A percentile compares a stretch with the other conserved stretches of the same genome.
Evolutionary conservation across 2,797 vertebrate species (phyloP).

Genomic region (Tokudaia muenninki): DNA sequence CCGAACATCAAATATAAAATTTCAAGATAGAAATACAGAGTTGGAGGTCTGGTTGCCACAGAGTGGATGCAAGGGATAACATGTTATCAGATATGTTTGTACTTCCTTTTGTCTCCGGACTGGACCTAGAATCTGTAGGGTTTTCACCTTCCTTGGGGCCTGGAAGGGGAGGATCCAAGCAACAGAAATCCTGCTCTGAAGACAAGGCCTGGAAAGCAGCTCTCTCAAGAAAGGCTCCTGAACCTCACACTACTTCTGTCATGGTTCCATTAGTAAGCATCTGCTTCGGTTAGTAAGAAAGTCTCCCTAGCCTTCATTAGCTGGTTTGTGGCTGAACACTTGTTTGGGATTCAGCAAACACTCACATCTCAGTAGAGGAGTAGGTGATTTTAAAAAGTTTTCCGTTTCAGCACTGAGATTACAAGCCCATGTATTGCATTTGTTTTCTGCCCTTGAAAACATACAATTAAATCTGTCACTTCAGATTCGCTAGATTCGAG

Average conservation of each 20-base stretch:
- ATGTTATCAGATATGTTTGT: not conserved
- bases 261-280: not conserved
- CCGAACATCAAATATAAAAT: not conserved
- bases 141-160: not conserved
- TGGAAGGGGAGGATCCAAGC: not conserved
- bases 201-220: not conserved
- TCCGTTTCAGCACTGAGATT: not conserved
- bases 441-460: conserved; percentile 53
- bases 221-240: not conserved
- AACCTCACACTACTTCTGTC: not conserved
- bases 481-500: conserved; percentile 47
- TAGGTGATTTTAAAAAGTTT: conserved; percentile 28
- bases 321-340: conserved; percentile 15
- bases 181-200: not conserved
- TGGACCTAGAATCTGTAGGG: not conserved
- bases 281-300: not conserved
- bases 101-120: not conserved
- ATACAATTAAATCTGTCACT: conserved; percentile 54
- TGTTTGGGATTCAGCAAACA: not conserved
- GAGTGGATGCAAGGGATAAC: not conserved
- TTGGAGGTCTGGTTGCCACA: conserved; percentile 1
- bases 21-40: not conserved
- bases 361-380: conserved; percentile 1
- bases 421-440: not conserved
- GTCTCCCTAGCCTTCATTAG: conserved; percentile 2